A percentile compares a stretch with the other conserved stretches of the same genome.
phyloP scores from a whole-genome alignment of 1,140 invertebrate genomes.

The Leptestheria dahalacensis region DNA sequence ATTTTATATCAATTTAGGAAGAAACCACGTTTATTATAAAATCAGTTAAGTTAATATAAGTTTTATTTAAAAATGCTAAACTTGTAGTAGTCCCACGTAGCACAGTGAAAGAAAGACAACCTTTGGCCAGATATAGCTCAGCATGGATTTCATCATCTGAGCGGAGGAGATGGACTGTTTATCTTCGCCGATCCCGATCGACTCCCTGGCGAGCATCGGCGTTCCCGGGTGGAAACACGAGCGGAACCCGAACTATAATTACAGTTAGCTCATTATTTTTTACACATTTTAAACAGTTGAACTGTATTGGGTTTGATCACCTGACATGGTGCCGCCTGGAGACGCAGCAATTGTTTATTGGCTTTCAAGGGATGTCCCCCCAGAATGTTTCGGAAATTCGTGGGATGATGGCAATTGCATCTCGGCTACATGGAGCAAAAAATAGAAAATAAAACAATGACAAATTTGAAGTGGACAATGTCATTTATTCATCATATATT shows the following conservation, averaged over 20 bases:
- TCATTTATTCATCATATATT: no score
- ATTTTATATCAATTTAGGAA: no score
- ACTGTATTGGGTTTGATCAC: no score
- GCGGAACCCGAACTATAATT: background rate
- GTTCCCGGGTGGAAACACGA: conserved; percentile 10
- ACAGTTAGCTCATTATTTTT: no score
- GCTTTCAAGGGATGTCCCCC: background rate
- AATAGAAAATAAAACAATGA: background rate
- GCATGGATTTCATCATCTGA: conserved; percentile 76
- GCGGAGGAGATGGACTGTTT: conserved; percentile 38
- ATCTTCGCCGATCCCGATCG: conserved; percentile 4
- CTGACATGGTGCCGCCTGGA: background rate
- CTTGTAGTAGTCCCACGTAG: no score
- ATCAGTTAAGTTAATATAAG: background rate
- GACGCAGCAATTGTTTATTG: background rate
- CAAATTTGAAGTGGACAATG: no score
- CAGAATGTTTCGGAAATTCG: background rate
- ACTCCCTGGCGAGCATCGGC: background rate
- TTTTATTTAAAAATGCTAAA: background rate
- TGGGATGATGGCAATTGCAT: background rate
- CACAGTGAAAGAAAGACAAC: no score
- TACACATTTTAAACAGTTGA: no score
- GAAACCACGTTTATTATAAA: no score
- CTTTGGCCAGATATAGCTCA: conserved; percentile 90
- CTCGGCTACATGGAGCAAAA: no score